These are phyloP conservation scores for Larimichthys polyactis DNA, from an alignment of 2,113 vertebrate species.

Conservation along the genomic window DNA sequence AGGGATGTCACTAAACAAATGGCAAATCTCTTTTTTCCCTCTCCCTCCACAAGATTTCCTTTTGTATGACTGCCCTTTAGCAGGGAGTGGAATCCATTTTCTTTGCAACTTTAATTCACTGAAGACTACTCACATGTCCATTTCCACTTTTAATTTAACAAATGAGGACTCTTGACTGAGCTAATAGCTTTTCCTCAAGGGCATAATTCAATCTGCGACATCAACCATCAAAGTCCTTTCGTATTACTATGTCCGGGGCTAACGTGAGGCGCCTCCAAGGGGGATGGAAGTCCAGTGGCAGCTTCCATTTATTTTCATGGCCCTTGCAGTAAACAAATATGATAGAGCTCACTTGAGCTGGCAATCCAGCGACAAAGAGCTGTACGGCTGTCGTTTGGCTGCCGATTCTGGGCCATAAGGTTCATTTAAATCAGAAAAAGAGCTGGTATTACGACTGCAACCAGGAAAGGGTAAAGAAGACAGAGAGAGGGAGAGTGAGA, in stretches of 20 bases:
- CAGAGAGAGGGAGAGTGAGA: background rate
- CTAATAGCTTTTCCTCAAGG: conserved; percentile 88
- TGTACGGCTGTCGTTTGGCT: conserved; percentile 3
- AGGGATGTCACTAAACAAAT: conserved; percentile 60
- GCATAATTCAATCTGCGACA: conserved; percentile 87
- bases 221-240: conserved; percentile 86
- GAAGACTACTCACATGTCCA: conserved; percentile 85
- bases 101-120: conserved; percentile 82
- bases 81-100: conserved; percentile 69
- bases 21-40: conserved; percentile 40
- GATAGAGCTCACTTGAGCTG: conserved; percentile 47
- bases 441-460: conserved; percentile 25
- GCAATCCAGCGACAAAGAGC: conserved; percentile 58
- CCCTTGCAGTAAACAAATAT: conserved; percentile 78
- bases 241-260: conserved; percentile 76
- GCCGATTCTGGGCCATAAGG: conserved; percentile 55
- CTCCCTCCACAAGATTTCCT: conserved; percentile 45
- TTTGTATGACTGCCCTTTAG: conserved; percentile 60
- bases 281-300: conserved; percentile 57
- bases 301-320: conserved; percentile 78
- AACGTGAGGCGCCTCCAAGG: conserved; percentile 78
- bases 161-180: conserved; percentile 84
- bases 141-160: conserved; percentile 88
- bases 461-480: conserved; percentile 37
- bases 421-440: conserved; percentile 53